Evolutionary conservation across 1,140 invertebrate species (phyloP), one percentile per base, ranked within the genome.

Genomic region (Drosophila nasuta): DNA sequence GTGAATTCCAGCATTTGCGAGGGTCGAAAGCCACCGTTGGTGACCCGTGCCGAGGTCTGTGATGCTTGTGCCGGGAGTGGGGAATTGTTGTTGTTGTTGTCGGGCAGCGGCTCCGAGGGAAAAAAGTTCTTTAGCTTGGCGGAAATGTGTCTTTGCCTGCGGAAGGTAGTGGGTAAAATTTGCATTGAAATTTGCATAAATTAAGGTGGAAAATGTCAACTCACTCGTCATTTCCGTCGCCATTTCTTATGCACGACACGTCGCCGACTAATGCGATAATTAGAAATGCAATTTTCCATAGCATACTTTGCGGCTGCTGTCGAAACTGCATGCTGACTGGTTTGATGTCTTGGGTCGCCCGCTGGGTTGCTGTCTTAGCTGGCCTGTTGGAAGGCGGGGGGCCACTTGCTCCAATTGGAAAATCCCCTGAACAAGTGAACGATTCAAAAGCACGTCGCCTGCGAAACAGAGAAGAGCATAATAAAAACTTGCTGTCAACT

Each of bases 201-300:
- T 86, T 70, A 60, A 69, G 64, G 49, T 62, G 43, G 71, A 64
- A 38, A 38, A 57, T 54, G 60, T 85, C 58, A 69, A 80, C 83
- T 88, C 74, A 88, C 83, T 82, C 75, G 63, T 75, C 79, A 78
- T 79, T 71, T 67, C 51, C 76, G 52, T 67, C 63, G 68, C 64
- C 68, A 73, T 91, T 91, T 79, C 90, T 83, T 88, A 91, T 91
- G 90, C 90, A 87, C 72, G 75, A 87, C 90, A 91, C 90, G 90
- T 91, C 62, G 58, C 75, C 58, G 75, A 73, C 81, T 90, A 91
- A 91, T 85, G 86, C 82, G 86, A 91, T 91, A 91, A 91, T 91
- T 91, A 91, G 82, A 90, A 88, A 78, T 88, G 90, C 90, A 91
- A 91, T 91, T 91, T 91, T 89, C 78, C 86, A 81, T 68, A 73